Percentiles rank a stretch among this genome's conserved stretches.
Evolutionary conservation across 2,888 invertebrate species (phyloP).

Genomic region (Auanema freiburgensis): DNA sequence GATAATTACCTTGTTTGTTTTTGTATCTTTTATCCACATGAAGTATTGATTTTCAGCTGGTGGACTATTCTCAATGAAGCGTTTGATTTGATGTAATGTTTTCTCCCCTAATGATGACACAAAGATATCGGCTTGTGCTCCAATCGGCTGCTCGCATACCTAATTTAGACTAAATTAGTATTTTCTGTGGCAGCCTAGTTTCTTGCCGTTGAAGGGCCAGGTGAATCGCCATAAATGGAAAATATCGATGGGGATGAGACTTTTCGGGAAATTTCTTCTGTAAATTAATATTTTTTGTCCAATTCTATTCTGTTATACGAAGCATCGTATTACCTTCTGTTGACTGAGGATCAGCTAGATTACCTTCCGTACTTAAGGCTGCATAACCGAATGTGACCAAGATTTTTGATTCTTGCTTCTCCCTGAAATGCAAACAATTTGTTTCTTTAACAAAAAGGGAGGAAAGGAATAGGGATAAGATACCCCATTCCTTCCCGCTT

Average conservation of each 20-base stretch:
- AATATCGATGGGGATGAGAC: slow-evolving; percentile 34
- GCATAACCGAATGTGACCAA: slow-evolving; percentile 19
- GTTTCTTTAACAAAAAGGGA: not conserved
- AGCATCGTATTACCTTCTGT: not conserved
- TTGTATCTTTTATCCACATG: slow-evolving; percentile 40
- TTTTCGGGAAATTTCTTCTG: not conserved
- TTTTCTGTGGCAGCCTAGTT: not conserved
- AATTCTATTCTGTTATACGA: not conserved
- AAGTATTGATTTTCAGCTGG: slow-evolving; percentile 43
- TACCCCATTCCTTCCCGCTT: not conserved
- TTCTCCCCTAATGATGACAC: slow-evolving; percentile 41
- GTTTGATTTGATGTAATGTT: slow-evolving; percentile 34
- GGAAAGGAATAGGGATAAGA: not conserved
- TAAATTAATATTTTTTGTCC: not conserved
- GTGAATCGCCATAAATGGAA: slow-evolving; percentile 42
- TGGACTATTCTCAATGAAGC: slow-evolving; percentile 40
- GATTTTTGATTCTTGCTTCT: slow-evolving; percentile 6
- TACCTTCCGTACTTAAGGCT: slow-evolving; percentile 14
- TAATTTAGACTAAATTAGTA: slow-evolving; percentile 10
- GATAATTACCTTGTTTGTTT: slow-evolving; percentile 24
- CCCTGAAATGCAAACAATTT: not conserved
- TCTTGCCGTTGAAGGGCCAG: slow-evolving; percentile 33
- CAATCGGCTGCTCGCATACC: slow-evolving; percentile 44
- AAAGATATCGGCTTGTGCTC: slow-evolving; percentile 44
- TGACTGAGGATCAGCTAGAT: slow-evolving; percentile 6